Base-by-base conservation (phyloP, 1,140 invertebrate species). In the Calephelis virginiensis region DNA sequence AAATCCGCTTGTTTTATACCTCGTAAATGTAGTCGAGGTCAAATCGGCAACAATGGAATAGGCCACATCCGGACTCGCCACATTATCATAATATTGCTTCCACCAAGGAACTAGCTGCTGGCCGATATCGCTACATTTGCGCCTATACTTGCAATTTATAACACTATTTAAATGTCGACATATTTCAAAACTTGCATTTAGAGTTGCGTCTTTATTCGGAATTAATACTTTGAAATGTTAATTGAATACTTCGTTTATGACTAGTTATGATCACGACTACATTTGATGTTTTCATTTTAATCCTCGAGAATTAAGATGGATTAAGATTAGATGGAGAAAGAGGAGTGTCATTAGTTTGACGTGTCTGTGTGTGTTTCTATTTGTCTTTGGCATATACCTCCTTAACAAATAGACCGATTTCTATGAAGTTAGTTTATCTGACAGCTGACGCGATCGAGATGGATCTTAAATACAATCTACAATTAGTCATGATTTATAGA, bases 31-130 rank as follows among this genome's bases (percentile, higher is more conserved):
- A 47, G 13, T 72, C 83, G 88, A 90, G 88, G 88, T 86, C 86
- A 86, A 75, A 81, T 85, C 80, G 78, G 73, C 81, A 85, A 89
- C 88, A 90, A 90, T 90, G 84, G 84, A 90, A 90, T 89, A 77
- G 83, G 82, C 82, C 74, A 80, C 85, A 90, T 90, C 88, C 88
- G 88, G 88, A 77, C 76, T 68, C 70, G 63, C 70, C 74, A 72
- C 73, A 89, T 88, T 87, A 90, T 81, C 83, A 87, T 88, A 90
- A 90, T 81, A 86, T 79, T 74, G 77, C 82, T 83, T 86, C 82
- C 82, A 84, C 81, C 77, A 76, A 84, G 76, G 76, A 80, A 76
- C 81, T 62, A 13, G 13, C 61, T 45, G 61, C n/a, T 61, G 53
- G 67, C 67, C 67, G 66, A 73, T 73, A 76, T 66, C 70, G 64